Percentiles rank a stretch among this genome's conserved stretches.
Evolutionary conservation across 2,113 vertebrate species (phyloP).

Genomic region (Atractosteus spatula): DNA sequence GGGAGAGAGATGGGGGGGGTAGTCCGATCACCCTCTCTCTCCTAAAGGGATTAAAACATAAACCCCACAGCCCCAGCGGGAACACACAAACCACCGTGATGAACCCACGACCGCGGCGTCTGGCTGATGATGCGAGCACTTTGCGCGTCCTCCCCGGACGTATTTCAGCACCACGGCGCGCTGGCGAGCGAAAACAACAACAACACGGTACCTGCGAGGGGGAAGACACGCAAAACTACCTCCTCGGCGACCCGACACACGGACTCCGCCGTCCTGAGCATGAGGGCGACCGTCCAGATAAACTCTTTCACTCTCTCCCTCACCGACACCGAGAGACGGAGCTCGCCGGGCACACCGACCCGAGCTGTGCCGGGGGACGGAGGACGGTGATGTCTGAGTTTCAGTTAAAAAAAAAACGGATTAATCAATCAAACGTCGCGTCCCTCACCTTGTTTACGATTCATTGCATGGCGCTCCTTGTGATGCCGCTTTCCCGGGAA

Average conservation of each 20-base stretch:
- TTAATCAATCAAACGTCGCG: constrained; percentile 1
- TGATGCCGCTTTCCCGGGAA: constrained; percentile 9
- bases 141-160: background rate
- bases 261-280: too few species aligned
- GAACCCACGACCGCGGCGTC: background rate
- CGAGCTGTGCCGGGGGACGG: too few species aligned
- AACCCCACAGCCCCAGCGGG: too few species aligned
- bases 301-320: too few species aligned
- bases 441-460: constrained; percentile 20
- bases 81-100: too few species aligned
- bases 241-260: too few species aligned
- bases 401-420: too few species aligned
- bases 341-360: too few species aligned
- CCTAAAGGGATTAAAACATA: constrained; percentile 13
- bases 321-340: too few species aligned
- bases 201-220: background rate
- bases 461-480: constrained; percentile 18
- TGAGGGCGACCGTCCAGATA: too few species aligned
- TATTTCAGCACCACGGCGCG: background rate
- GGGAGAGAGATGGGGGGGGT: constrained; percentile 10
- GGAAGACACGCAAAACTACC: too few species aligned
- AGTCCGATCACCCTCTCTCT: background rate
- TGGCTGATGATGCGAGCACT: background rate
- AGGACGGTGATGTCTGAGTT: too few species aligned
- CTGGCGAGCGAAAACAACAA: background rate